A percentile compares a stretch with the other conserved stretches of the same genome.
phyloP scores from a whole-genome alignment of 2,797 vertebrate genomes.

The Notolepis coatsorum region DNA sequence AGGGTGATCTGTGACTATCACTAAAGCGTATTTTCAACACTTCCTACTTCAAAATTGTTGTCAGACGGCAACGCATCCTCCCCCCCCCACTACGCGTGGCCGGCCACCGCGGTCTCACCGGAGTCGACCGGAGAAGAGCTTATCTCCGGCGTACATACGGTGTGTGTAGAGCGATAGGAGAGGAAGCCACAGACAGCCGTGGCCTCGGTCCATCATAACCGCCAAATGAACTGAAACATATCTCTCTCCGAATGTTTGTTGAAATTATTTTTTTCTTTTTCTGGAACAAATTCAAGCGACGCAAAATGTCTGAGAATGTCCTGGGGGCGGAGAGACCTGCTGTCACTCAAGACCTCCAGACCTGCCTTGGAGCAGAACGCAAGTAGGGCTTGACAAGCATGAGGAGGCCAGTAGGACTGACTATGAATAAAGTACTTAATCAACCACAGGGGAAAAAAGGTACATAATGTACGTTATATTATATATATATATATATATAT shows the following conservation, averaged over 20 bases:
- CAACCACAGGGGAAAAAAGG: no score
- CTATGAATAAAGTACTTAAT: no score
- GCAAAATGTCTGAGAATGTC: no score
- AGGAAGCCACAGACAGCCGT: background rate
- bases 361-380: no score
- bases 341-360: no score
- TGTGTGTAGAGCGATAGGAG: background rate
- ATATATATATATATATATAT: no score
- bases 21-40: constrained; percentile 30
- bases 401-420: no score
- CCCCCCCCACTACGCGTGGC: constrained; percentile 7
- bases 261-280: no score
- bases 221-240: background rate
- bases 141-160: constrained; percentile 23
- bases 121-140: constrained; percentile 22
- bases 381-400: no score
- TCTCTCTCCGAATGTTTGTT: background rate
- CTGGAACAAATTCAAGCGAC: no score
- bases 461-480: no score
- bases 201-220: background rate
- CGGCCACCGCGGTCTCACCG: background rate
- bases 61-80: background rate
- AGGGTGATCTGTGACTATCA: constrained; percentile 38
- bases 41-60: constrained; percentile 14
- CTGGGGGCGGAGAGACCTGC: no score